These are phyloP conservation scores for Eubasilissa splendida DNA, from an alignment of 2,888 invertebrate genomes.

Conservation along the genomic window DNA sequence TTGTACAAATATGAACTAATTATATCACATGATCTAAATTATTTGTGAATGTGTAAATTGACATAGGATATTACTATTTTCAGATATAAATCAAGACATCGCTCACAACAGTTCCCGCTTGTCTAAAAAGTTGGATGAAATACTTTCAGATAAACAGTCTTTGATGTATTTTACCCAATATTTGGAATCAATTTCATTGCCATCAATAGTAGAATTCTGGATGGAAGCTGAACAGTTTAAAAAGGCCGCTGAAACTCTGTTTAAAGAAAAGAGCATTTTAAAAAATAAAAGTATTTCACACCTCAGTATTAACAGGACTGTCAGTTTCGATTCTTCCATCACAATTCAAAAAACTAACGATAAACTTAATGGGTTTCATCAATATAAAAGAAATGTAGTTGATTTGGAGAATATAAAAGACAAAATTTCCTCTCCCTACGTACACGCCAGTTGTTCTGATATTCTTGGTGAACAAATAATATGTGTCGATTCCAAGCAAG, in stretches of 20 bases:
- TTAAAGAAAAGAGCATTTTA: constrained; percentile 34
- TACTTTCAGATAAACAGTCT: constrained; percentile 84
- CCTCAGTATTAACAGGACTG: constrained; percentile 44
- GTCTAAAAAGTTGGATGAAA: constrained; percentile 82
- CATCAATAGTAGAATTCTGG: constrained; percentile 82
- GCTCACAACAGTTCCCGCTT: constrained; percentile 75
- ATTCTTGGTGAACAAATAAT: constrained; percentile 32
- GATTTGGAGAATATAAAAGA: constrained; percentile 18
- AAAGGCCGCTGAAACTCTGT: constrained; percentile 62
- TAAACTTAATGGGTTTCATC: constrained; percentile 37
- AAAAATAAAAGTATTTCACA: constrained; percentile 33
- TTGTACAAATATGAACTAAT: neutral
- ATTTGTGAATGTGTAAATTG: neutral
- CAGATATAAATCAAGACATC: constrained; percentile 66
- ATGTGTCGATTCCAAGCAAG: constrained; percentile 36
- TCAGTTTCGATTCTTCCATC: constrained; percentile 52
- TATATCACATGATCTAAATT: neutral
- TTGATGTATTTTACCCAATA: constrained; percentile 89
- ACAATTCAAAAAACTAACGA: constrained; percentile 14
- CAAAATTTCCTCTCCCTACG: constrained; percentile 19
- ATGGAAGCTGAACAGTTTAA: constrained; percentile 82
- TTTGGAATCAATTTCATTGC: constrained; percentile 82
- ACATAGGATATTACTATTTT: constrained; percentile 9
- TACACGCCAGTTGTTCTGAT: constrained; percentile 48
- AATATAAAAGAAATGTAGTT: neutral